Percentiles rank a stretch among this genome's conserved stretches.
These are phyloP conservation scores for Drosophila melanosoma DNA, from an alignment of 2,888 invertebrate species.

Conservation along the genomic window DNA sequence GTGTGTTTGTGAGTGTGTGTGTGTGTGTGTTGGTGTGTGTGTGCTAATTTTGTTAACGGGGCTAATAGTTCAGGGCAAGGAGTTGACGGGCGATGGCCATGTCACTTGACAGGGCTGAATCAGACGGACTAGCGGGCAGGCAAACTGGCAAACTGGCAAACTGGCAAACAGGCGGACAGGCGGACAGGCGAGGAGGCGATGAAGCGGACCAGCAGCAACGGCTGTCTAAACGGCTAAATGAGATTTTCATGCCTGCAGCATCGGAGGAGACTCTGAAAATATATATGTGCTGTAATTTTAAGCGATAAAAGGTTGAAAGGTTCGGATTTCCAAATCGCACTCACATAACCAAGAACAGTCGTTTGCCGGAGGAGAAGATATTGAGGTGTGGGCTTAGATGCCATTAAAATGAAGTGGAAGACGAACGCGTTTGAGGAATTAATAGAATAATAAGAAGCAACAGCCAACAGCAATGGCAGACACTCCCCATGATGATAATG, in stretches of 20 bases:
- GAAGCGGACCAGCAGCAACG: conserved; percentile 6
- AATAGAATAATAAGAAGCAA: conserved; percentile 52
- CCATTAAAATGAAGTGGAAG: conserved; percentile 73
- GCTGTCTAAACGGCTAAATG: conserved; percentile 57
- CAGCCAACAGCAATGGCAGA: conserved; percentile 16
- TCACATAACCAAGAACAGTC: conserved; percentile 12
- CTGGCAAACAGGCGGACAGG: too few relatives aligned
- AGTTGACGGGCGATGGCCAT: conserved; percentile 43
- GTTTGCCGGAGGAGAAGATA: background rate
- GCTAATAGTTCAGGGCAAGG: conserved; percentile 63
- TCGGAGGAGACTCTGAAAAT: conserved; percentile 49
- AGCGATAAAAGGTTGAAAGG: conserved; percentile 73
- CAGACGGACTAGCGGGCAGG: conserved; percentile 13
- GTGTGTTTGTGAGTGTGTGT: conserved; percentile 29
- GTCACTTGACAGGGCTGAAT: conserved; percentile 43
- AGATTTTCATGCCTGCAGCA: conserved; percentile 56
- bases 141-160: background rate
- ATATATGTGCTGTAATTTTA: conserved; percentile 69
- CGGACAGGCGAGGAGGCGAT: background rate
- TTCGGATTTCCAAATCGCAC: conserved; percentile 42
- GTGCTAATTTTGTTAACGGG: conserved; percentile 67
- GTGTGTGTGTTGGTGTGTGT: conserved; percentile 39
- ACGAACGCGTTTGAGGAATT: conserved; percentile 74
- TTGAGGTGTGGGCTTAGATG: conserved; percentile 44
- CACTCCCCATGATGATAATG: conserved; percentile 18